phyloP scores from a whole-genome alignment of 2,797 vertebrate genomes.

The Rhynchonycteris naso region DNA sequence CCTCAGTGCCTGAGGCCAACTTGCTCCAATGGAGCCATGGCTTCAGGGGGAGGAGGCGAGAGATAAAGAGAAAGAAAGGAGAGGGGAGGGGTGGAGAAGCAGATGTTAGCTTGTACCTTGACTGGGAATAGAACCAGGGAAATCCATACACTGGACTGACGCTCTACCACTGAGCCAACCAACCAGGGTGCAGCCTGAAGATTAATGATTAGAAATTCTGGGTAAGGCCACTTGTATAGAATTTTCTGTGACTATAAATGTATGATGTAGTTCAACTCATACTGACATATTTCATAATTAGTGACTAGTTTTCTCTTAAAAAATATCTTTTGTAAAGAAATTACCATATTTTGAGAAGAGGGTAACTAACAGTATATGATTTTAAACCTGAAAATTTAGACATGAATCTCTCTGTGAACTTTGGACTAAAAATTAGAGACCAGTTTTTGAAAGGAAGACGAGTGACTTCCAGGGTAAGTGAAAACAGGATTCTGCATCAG shows the following conservation, averaged over 20 bases:
- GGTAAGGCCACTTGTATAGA: not conserved
- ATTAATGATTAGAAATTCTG: not conserved
- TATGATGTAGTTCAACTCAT: not conserved
- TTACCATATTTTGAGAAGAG: not conserved
- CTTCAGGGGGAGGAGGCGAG: no score
- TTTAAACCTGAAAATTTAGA: slow-evolving; percentile 3
- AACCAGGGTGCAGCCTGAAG: not conserved
- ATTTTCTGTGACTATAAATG: not conserved
- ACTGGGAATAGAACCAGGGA: no score
- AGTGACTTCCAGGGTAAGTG: not conserved
- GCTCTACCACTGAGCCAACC: no score
- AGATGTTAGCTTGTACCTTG: no score
- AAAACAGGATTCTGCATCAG: not conserved
- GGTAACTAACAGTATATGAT: not conserved
- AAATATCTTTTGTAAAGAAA: not conserved
- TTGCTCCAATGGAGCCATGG: no score
- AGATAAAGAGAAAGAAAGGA: no score
- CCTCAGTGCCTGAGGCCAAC: no score
- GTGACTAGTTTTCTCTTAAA: not conserved
- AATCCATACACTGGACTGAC: no score
- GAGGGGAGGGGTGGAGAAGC: no score
- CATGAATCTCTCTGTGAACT: not conserved
- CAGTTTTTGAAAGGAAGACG: not conserved
- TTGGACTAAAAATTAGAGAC: not conserved
- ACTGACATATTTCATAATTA: not conserved